Evolutionary conservation across 2,113 vertebrate genomes (phyloP).

Genomic region (Mastomys coucha): DNA sequence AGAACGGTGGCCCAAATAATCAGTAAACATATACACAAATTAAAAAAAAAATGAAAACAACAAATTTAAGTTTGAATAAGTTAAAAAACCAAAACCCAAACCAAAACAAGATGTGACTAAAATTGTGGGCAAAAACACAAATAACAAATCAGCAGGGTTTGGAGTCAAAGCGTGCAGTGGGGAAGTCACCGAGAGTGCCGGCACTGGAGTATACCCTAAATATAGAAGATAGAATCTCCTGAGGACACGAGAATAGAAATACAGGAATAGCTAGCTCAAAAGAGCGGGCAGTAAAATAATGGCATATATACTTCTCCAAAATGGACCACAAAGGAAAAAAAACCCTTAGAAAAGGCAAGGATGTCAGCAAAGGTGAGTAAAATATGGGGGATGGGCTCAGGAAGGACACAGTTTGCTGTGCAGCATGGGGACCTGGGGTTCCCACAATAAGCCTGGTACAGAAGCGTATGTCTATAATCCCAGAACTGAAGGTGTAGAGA

Average conservation of each 20-base stretch:
- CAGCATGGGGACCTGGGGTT: background rate
- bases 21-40: background rate
- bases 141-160: background rate
- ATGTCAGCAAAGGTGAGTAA: background rate
- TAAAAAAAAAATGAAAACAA: background rate
- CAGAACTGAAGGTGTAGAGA: background rate
- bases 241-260: background rate
- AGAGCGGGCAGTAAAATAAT: background rate
- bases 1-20: background rate
- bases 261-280: background rate
- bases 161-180: background rate
- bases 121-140: background rate
- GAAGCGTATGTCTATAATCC: background rate
- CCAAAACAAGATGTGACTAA: constrained; percentile 11
- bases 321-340: background rate
- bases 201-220: constrained; percentile 14
- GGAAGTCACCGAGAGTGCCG: background rate
- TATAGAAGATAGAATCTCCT: background rate
- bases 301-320: background rate
- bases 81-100: background rate
- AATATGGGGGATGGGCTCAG: background rate
- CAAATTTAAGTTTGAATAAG: background rate
- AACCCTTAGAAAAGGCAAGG: constrained; percentile 20
- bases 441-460: background rate
- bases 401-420: background rate